phyloP scores from a whole-genome alignment of 92 coral and sea anemone species.

The Actinernus sp. region DNA sequence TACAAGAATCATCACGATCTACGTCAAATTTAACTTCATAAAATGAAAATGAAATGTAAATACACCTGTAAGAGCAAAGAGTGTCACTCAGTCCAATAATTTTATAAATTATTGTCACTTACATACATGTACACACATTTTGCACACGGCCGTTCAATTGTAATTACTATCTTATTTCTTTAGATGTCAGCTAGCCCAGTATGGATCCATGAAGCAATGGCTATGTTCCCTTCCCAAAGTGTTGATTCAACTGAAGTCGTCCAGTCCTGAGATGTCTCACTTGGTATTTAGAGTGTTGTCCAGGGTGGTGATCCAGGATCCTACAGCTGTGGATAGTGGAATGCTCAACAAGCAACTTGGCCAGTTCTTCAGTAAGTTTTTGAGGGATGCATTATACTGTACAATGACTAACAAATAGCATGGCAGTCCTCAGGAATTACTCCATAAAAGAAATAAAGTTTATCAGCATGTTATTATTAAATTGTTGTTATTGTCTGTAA shows the following conservation, averaged over 20 bases:
- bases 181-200: background rate
- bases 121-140: too few species aligned
- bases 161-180: background rate
- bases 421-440: too few species aligned
- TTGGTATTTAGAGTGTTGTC: conserved; percentile 55
- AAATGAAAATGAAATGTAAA: too few species aligned
- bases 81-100: too few species aligned
- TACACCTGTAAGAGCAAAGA: too few species aligned
- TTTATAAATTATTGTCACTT: too few species aligned
- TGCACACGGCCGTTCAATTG: background rate
- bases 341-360: conserved; percentile 21
- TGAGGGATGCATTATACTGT: background rate
- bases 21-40: too few species aligned
- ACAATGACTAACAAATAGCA: background rate
- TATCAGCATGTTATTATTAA: too few species aligned
- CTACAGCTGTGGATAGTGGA: background rate
- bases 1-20: too few species aligned
- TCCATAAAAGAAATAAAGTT: too few species aligned
- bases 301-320: conserved; percentile 40
- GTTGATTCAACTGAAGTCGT: conserved; percentile 52
- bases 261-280: conserved; percentile 52
- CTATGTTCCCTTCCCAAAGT: conserved; percentile 55
- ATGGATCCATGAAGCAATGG: conserved; percentile 53
- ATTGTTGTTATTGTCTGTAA: too few species aligned
- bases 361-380: conserved; percentile 35